A percentile compares a stretch with the other conserved stretches of the same genome.
Conservation (phyloP, 2,888 invertebrate genomes). For the Drosophila austrosaltans region DNA sequence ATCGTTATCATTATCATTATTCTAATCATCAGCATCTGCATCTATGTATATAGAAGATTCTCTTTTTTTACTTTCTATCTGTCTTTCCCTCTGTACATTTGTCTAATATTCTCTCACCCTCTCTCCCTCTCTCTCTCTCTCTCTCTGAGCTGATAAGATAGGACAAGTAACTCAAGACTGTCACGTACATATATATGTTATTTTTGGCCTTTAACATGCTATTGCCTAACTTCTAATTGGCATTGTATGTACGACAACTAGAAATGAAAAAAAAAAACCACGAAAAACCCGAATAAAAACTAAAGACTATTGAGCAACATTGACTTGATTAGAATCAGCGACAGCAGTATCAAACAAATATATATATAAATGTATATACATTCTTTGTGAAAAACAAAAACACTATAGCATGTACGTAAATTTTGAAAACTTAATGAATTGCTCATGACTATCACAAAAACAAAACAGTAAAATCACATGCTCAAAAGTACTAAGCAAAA, state of each 20-base stretch:
- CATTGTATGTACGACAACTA: constrained; percentile 53
- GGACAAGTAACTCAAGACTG: constrained; percentile 26
- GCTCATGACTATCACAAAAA: neutral
- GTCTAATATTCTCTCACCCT: neutral
- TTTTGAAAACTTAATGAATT: neutral
- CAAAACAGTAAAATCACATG: too few species aligned
- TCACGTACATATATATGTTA: constrained; percentile 27
- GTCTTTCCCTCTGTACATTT: too few species aligned
- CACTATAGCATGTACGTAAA: neutral
- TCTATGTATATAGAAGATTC: constrained; percentile 8
- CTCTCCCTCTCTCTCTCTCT: neutral
- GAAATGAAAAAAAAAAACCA: constrained; percentile 11
- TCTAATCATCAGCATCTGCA: constrained; percentile 27
- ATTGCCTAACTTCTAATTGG: constrained; percentile 72
- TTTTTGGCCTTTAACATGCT: constrained; percentile 17
- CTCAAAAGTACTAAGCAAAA: too few species aligned
- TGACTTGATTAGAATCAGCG: constrained; percentile 8
- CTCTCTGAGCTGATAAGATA: constrained; percentile 19
- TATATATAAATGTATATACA: neutral
- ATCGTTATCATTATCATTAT: constrained; percentile 7
- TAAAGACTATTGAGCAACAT: neutral
- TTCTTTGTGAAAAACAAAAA: neutral
- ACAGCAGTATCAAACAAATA: constrained; percentile 1
- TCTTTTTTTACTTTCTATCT: too few species aligned
- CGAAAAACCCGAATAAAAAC: neutral